Conservation (phyloP, 2,113 vertebrate genomes). For the Psilopsiagon aurifrons region DNA sequence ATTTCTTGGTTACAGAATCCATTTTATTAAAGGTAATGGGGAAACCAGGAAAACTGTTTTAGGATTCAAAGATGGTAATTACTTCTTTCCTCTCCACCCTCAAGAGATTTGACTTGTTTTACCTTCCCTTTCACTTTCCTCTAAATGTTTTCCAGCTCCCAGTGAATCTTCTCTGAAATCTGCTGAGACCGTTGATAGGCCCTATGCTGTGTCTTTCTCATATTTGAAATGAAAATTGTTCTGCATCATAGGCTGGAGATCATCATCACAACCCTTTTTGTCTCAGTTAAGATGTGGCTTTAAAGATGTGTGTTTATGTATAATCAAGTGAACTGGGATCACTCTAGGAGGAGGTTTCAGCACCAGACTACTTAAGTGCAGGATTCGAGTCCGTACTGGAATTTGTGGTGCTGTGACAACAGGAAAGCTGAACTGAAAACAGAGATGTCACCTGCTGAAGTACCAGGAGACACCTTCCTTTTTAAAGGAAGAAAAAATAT, state of each 20-base stretch:
- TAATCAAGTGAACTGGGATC: not conserved
- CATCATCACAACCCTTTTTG: not conserved
- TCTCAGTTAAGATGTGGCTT: not conserved
- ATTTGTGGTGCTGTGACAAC: not conserved
- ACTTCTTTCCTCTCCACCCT: not conserved
- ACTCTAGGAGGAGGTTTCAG: not conserved
- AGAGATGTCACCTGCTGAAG: not conserved
- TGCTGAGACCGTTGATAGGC: not conserved
- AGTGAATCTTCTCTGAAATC: not conserved
- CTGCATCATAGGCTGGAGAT: not conserved
- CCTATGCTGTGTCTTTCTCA: not conserved
- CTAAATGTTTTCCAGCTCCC: not conserved
- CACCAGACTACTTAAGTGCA: not conserved
- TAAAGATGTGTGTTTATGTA: not conserved
- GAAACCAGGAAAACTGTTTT: not conserved
- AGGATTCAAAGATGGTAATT: not conserved
- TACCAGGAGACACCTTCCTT: not conserved
- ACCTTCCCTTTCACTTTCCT: not conserved
- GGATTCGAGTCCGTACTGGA: not conserved
- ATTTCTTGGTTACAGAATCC: not conserved
- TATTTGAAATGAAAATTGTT: not conserved
- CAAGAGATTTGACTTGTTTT: not conserved
- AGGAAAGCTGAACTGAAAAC: not conserved
- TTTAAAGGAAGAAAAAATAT: not conserved
- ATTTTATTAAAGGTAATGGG: not conserved